Evolutionary conservation across 2,797 vertebrate species (phyloP).

Genomic region (Mus spretus): DNA sequence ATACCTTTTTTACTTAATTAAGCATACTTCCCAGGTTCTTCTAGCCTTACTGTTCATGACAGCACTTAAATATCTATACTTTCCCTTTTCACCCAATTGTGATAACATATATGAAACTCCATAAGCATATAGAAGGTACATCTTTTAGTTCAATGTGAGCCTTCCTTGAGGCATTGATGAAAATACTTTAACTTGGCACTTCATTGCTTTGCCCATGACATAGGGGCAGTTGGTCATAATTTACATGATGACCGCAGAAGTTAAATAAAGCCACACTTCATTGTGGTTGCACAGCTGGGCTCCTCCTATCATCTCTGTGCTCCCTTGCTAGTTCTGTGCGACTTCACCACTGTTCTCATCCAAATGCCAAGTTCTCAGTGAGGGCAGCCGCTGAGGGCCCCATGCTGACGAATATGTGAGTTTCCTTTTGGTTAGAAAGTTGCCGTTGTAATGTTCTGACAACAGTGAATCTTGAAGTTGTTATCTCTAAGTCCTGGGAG

Average conservation of each 20-base stretch:
- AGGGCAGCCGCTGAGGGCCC: not conserved
- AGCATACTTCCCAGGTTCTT: not conserved
- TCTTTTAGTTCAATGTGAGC: not conserved
- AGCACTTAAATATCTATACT: not conserved
- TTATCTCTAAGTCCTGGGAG: slow-evolving; percentile 63
- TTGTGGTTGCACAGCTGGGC: not conserved
- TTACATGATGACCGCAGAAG: not conserved
- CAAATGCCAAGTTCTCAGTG: not conserved
- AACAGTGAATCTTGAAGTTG: slow-evolving; percentile 59
- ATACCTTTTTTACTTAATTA: not conserved
- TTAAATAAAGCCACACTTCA: not conserved
- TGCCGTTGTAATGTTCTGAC: not conserved
- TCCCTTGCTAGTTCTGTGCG: not conserved
- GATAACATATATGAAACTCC: not conserved
- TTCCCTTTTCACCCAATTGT: not conserved
- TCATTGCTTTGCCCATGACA: not conserved
- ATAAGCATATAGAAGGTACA: not conserved
- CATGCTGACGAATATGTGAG: not conserved
- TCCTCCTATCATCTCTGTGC: not conserved
- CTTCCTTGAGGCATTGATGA: not conserved
- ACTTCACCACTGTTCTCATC: not conserved
- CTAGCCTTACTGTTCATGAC: not conserved
- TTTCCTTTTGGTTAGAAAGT: not conserved
- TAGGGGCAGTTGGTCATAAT: not conserved
- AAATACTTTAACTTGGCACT: not conserved